Conservation (phyloP, 2,888 invertebrate species). For the Rhingia campestris region DNA sequence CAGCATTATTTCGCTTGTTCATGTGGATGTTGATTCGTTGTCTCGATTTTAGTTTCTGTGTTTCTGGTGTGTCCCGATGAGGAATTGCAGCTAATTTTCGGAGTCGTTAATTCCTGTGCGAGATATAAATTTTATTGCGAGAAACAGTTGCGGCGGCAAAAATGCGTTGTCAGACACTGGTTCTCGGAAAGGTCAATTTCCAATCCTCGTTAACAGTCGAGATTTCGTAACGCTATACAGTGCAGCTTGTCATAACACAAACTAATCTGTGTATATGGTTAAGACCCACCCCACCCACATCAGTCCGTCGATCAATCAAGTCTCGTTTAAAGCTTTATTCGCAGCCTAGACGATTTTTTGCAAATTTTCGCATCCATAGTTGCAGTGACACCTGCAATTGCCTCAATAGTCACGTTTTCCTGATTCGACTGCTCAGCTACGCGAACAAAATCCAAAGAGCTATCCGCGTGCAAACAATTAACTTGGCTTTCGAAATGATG, state of each 20-base stretch:
- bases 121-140: constrained; percentile 37
- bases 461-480: constrained; percentile 33
- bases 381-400: constrained; percentile 30
- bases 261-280: not conserved
- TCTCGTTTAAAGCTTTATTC: not conserved
- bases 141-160: constrained; percentile 6
- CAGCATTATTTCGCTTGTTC: constrained; percentile 37
- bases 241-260: not conserved
- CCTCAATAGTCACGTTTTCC: constrained; percentile 16
- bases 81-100: constrained; percentile 47
- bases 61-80: constrained; percentile 18
- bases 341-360: constrained; percentile 6
- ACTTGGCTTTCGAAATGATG: constrained; percentile 43
- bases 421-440: not conserved
- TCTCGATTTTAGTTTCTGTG: constrained; percentile 42
- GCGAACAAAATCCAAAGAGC: constrained; percentile 25
- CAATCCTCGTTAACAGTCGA: not conserved
- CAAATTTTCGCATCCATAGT: constrained; percentile 15
- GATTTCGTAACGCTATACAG: not conserved
- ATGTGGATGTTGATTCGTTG: constrained; percentile 43
- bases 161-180: not conserved
- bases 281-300: constrained; percentile 10
- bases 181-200: constrained; percentile 3
- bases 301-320: constrained; percentile 29
- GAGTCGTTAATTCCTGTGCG: constrained; percentile 50